These are phyloP conservation scores for Onthophagus sagittarius DNA, from an alignment of 2,888 invertebrate genomes.

Conservation along the genomic window DNA sequence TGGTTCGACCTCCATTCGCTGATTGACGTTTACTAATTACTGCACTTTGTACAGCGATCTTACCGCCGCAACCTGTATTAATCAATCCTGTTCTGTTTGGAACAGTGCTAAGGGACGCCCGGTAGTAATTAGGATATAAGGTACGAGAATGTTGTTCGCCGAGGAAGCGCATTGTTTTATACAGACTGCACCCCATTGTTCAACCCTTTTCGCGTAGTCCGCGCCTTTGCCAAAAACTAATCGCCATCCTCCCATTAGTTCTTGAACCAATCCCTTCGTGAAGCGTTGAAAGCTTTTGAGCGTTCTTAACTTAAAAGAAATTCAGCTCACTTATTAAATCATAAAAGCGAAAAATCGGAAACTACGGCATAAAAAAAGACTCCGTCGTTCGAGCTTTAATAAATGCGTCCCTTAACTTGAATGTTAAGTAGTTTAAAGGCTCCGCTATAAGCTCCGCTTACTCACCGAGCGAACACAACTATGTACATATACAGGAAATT, in stretches of 20 bases:
- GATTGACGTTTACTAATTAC: conserved; percentile 20
- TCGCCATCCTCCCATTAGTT: neutral
- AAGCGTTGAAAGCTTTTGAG: neutral
- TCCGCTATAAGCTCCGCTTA: too few species aligned
- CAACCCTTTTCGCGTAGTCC: neutral
- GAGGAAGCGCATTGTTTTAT: neutral
- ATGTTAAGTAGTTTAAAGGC: neutral
- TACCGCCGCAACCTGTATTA: conserved; percentile 11
- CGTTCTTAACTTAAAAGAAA: neutral
- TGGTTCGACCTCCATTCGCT: conserved; percentile 10
- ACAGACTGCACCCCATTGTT: neutral
- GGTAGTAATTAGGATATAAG: neutral
- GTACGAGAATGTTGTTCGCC: neutral
- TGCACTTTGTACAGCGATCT: conserved; percentile 17
- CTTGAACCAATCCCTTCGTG: neutral
- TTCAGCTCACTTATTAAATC: neutral
- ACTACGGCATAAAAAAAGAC: neutral
- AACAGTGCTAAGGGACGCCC: neutral
- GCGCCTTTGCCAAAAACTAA: neutral
- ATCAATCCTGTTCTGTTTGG: neutral
- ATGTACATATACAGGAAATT: too few species aligned
- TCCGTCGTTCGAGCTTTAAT: neutral
- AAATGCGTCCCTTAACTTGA: neutral
- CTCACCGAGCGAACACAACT: too few species aligned
- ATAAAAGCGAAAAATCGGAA: neutral